A percentile compares a stretch with the other conserved stretches of the same genome.
Evolutionary conservation across 2,888 invertebrate genomes (phyloP).

Genomic region (Netelia fuscicornis): DNA sequence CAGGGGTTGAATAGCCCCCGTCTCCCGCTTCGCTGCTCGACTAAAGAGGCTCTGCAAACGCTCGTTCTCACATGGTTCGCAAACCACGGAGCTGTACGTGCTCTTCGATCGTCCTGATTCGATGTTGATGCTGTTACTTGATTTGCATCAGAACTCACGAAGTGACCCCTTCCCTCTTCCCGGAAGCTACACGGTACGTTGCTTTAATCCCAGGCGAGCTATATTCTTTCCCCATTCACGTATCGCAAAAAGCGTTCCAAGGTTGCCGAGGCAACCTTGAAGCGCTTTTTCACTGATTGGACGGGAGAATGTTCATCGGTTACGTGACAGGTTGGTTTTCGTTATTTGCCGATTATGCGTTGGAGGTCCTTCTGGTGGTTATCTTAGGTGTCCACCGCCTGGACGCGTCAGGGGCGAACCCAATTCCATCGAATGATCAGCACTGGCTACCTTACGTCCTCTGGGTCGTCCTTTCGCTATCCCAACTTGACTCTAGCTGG

Average conservation of each 20-base stretch:
- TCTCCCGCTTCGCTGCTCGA: slow-evolving; percentile 40
- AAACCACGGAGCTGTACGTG: background rate
- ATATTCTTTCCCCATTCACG: slow-evolving; percentile 1
- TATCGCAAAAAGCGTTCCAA: slow-evolving; percentile 5
- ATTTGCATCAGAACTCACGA: slow-evolving; percentile 71
- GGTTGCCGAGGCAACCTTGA: background rate
- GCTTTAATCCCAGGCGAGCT: slow-evolving; percentile 21
- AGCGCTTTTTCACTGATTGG: background rate
- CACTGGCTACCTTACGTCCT: slow-evolving; percentile 77
- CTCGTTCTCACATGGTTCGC: slow-evolving; percentile 34
- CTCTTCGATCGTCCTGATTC: background rate
- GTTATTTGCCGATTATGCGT: slow-evolving; percentile 1
- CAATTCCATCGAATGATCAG: slow-evolving; percentile 71
- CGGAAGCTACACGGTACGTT: background rate
- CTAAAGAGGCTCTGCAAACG: slow-evolving; percentile 57
- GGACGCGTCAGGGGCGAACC: too few species aligned
- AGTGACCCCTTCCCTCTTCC: background rate
- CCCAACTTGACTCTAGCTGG: slow-evolving; percentile 26
- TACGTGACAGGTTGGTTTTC: slow-evolving; percentile 2
- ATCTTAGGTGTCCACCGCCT: too few species aligned
- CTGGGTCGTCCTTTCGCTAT: slow-evolving; percentile 61
- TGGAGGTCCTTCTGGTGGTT: slow-evolving; percentile 25
- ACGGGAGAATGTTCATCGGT: slow-evolving; percentile 5
- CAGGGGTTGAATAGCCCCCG: slow-evolving; percentile 46
- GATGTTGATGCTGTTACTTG: slow-evolving; percentile 27